These are phyloP conservation scores for Serrognathus titanus DNA, from an alignment of 2,888 invertebrate genomes.

Conservation along the genomic window DNA sequence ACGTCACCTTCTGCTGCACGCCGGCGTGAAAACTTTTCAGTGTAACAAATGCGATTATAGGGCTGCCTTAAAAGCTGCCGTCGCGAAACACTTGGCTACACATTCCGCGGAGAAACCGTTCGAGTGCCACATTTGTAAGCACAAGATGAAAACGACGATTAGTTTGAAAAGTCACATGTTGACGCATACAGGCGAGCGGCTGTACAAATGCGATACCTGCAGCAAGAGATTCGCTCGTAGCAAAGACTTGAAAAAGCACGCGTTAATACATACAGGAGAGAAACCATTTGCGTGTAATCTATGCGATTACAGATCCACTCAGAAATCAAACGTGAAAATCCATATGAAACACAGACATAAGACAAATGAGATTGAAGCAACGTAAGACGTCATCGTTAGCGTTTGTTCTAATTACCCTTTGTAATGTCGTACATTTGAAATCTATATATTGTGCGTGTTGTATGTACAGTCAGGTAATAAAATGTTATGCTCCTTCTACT, in stretches of 20 bases:
- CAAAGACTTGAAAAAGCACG: conserved; percentile 22
- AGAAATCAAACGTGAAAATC: conserved; percentile 24
- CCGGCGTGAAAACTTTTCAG: conserved; percentile 9
- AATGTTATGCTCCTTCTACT: too few species aligned
- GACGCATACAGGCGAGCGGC: conserved; percentile 2
- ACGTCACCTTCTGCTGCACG: conserved; percentile 6
- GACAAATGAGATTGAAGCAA: too few species aligned
- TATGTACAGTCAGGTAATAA: too few species aligned
- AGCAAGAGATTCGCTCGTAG: conserved; percentile 22
- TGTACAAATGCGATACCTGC: conserved; percentile 16
- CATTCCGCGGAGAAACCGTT: conserved; percentile 8
- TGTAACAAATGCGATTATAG: conserved; percentile 6
- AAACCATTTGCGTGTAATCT: conserved; percentile 21
- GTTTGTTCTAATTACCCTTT: too few species aligned
- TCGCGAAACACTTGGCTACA: conserved; percentile 2
- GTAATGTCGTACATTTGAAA: too few species aligned
- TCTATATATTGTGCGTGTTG: too few species aligned
- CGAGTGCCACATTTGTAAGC: conserved; percentile 11
- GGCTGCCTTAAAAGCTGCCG: conserved; percentile 1
- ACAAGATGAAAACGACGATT: not conserved
- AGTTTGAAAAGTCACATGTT: conserved; percentile 1
- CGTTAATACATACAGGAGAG: conserved; percentile 21
- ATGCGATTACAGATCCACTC: conserved; percentile 23
- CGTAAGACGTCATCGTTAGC: too few species aligned
- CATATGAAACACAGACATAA: conserved; percentile 11